These are phyloP conservation scores for Remorina albescens DNA, from an alignment of 2,797 vertebrate species.

Conservation along the genomic window DNA sequence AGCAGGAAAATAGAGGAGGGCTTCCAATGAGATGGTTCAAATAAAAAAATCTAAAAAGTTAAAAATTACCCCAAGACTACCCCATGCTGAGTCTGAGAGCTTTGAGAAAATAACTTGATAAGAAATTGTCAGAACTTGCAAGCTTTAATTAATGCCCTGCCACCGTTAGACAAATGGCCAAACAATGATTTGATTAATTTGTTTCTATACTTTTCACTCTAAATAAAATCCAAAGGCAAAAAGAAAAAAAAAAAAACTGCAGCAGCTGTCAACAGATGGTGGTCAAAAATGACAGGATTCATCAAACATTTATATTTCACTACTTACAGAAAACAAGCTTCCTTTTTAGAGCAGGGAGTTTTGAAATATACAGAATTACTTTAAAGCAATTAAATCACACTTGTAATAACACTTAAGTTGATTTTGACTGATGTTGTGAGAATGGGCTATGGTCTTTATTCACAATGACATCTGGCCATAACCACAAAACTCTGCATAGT, in stretches of 20 bases:
- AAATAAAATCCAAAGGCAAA: slow-evolving; percentile 17
- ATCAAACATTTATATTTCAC: slow-evolving; percentile 49
- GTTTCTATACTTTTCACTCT: slow-evolving; percentile 48
- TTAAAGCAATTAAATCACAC: slow-evolving; percentile 8
- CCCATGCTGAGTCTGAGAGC: slow-evolving; percentile 34
- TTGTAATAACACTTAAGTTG: background rate
- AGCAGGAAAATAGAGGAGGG: slow-evolving; percentile 19
- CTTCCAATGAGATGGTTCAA: slow-evolving; percentile 28
- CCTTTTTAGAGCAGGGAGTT: background rate
- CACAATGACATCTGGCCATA: slow-evolving; percentile 12
- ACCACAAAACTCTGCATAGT: slow-evolving; percentile 27
- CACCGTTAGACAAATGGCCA: slow-evolving; percentile 33
- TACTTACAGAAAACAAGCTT: slow-evolving; percentile 8
- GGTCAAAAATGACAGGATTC: slow-evolving; percentile 13
- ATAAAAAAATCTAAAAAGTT: slow-evolving; percentile 9
- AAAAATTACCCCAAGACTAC: slow-evolving; percentile 41
- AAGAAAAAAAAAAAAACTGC: too few relatives aligned
- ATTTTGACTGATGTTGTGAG: slow-evolving; percentile 12
- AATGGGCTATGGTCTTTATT: slow-evolving; percentile 4
- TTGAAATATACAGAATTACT: slow-evolving; percentile 11
- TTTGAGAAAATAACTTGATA: slow-evolving; percentile 37
- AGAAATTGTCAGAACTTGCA: slow-evolving; percentile 31
- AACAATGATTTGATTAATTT: slow-evolving; percentile 44
- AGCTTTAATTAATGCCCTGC: slow-evolving; percentile 30
- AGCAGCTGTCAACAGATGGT: slow-evolving; percentile 12